Percentiles rank a stretch among this genome's conserved stretches.
Evolutionary conservation across 2,113 vertebrate species (phyloP).

Genomic region (Mola mola): DNA sequence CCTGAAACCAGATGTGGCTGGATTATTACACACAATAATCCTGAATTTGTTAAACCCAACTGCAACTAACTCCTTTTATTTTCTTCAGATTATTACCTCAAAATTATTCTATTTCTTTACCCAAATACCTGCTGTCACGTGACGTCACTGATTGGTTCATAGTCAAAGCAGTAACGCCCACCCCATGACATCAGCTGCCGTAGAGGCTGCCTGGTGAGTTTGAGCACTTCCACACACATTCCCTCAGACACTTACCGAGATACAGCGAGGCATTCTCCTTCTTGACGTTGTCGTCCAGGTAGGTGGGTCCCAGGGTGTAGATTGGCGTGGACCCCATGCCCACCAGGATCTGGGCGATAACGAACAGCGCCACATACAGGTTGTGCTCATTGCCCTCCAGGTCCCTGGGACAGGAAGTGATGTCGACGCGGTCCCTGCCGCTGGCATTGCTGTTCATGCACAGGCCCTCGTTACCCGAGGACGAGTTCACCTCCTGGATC

Average conservation of each 20-base stretch:
- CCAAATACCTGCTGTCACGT: too few relatives aligned
- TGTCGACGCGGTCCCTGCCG: slow-evolving; percentile 76
- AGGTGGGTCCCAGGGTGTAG: slow-evolving; percentile 97
- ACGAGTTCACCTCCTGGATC: slow-evolving; percentile 91
- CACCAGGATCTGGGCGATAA: slow-evolving; percentile 95
- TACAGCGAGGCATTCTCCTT: slow-evolving; percentile 98
- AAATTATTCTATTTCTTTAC: too few relatives aligned
- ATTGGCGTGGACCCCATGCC: slow-evolving; percentile 99
- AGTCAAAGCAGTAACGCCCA: not conserved
- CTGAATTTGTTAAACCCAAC: too few relatives aligned
- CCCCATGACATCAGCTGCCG: not conserved
- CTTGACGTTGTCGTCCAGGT: slow-evolving; percentile 98
- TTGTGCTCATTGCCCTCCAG: slow-evolving; percentile 90
- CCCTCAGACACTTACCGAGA: slow-evolving; percentile 86
- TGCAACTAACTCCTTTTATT: too few relatives aligned
- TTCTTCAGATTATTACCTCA: too few relatives aligned
- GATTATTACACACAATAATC: too few relatives aligned
- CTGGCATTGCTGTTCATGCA: slow-evolving; percentile 86
- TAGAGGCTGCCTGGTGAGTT: not conserved
- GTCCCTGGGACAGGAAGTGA: slow-evolving; percentile 83
- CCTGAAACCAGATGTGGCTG: too few relatives aligned
- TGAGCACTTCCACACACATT: not conserved
- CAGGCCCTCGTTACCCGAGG: slow-evolving; percentile 87
- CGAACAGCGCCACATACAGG: slow-evolving; percentile 94
- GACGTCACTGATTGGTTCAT: slow-evolving; percentile 2